Conservation (phyloP, 2,888 invertebrate species). For the Lasioglossum malachurum region DNA sequence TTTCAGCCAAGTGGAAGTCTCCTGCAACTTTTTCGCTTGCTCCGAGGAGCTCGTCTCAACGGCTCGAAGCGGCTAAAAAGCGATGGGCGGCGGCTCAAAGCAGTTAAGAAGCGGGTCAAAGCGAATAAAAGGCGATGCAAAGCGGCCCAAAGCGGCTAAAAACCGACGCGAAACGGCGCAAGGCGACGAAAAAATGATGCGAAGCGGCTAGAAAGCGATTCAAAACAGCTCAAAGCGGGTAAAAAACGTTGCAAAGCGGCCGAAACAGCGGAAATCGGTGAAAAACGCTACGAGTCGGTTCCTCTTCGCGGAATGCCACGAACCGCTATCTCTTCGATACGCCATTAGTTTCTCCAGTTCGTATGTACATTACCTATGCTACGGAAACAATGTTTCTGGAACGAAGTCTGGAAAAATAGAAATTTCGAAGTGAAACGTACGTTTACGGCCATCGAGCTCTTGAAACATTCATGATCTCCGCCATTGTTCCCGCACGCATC, state of each 20-base stretch:
- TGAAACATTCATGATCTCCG: conserved; percentile 53
- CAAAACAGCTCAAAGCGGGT: too few species aligned
- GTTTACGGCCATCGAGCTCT: conserved; percentile 1
- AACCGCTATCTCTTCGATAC: conserved; percentile 23
- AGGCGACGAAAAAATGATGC: too few species aligned
- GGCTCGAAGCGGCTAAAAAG: background rate
- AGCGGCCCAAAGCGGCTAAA: too few species aligned
- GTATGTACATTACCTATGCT: conserved; percentile 47
- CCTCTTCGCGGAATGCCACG: too few species aligned
- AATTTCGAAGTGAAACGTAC: conserved; percentile 36
- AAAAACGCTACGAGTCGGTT: background rate
- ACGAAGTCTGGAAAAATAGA: conserved; percentile 41
- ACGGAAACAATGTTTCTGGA: conserved; percentile 41
- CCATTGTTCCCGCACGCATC: background rate
- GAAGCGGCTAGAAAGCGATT: too few species aligned
- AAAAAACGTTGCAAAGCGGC: too few species aligned
- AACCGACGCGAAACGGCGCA: background rate
- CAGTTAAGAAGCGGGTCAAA: background rate
- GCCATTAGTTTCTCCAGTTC: conserved; percentile 42
- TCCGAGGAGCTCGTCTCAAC: background rate
- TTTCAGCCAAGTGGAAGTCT: conserved; percentile 14
- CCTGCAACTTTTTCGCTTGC: conserved; percentile 23
- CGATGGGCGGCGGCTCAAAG: too few species aligned
- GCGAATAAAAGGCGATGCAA: too few species aligned
- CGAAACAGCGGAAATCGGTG: too few species aligned